Evolutionary conservation across 1,140 invertebrate species (phyloP).

Genomic region (Bursaphelenchus mucronatus): DNA sequence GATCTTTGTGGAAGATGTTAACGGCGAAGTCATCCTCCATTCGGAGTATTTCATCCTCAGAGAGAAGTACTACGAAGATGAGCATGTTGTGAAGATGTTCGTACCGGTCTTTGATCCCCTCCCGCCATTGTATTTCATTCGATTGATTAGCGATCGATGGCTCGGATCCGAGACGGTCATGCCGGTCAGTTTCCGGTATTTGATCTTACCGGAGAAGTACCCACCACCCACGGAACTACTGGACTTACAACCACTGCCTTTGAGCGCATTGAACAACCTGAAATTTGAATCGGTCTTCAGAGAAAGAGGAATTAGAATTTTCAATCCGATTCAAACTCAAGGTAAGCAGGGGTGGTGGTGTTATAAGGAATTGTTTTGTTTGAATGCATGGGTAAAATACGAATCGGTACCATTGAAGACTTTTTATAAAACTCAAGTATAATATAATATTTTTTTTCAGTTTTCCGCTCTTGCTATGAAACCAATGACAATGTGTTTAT

Average conservation of each 20-base stretch:
- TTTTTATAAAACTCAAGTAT: conserved; percentile 6
- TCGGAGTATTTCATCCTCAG: conserved; percentile 97
- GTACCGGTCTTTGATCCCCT: conserved; percentile 96
- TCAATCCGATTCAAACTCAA: conserved; percentile 99
- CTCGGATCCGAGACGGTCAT: conserved; percentile 81
- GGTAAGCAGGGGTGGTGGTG: conserved; percentile 46
- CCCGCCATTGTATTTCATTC: conserved; percentile 93
- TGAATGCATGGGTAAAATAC: not conserved
- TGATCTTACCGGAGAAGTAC: conserved; percentile 96
- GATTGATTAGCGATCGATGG: conserved; percentile 69
- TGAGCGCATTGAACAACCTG: conserved; percentile 72
- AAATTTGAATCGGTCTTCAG: conserved; percentile 80
- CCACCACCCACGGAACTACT: conserved; percentile 91
- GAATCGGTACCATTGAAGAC: not conserved
- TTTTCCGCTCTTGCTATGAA: conserved; percentile 97
- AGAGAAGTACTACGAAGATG: conserved; percentile 85
- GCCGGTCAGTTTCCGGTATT: conserved; percentile 92
- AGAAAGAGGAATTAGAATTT: conserved; percentile 77
- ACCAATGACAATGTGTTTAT: conserved; percentile 97
- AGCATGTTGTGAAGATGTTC: conserved; percentile 94
- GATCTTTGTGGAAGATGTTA: conserved; percentile 97
- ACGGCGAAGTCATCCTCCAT: conserved; percentile 85
- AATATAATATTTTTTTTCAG: conserved; percentile 65
- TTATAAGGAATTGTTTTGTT: not conserved
- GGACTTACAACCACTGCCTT: conserved; percentile 92